Base-by-base conservation (phyloP, 1,140 invertebrate genomes). In the Caenorhabditis elegans region DNA sequence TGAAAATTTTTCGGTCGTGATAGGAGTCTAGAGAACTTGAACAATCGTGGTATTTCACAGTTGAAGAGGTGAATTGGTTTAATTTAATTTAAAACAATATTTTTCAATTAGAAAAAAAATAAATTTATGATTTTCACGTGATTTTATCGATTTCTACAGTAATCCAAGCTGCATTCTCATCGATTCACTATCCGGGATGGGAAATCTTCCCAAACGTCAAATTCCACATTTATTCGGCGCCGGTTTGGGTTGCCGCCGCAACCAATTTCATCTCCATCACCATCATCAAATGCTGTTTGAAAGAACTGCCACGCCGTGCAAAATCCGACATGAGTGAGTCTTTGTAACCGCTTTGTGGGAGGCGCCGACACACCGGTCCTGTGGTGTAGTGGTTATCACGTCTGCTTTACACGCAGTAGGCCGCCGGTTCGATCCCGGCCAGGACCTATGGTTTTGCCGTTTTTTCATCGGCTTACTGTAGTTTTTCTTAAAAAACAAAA, bases 301-400 rank as follows among this genome's bases (percentile, higher is more conserved):
- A 82, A 22, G 81, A 78, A 24, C 24, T 79, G 51, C 78, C 78
- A 5, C 51, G 36, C 5, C 19, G 78, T 5, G 53, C 36, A 24
- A 53, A 78, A 19, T n/a, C 17, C 4, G 34, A 70, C 22, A 39
- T 70, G 60, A 70, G 60, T 70, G 26, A 70, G 60, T 70, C 2
- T 39, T 10, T 11, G 17, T 8, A 28, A 10, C n/a, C n/a, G 60
- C n/a, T n/a, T 22, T 10, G 15, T 22, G 26, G 11, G 55, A n/a
- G 15, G n/a, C n/a, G 8, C 34, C 4, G 0, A 10, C 8, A 8
- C 24, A 28, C 4, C 43, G 82, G 82, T 83, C 82, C 77, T 79
- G 86, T 86, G 85, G 86, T 86, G 86, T 86, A 86, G 86, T 86
- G 86, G 86, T 86, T 86, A 86, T 86, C 86, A 86, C 86, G 86